phyloP scores from a whole-genome alignment of 2,888 invertebrate genomes.

The Amiota minor region DNA sequence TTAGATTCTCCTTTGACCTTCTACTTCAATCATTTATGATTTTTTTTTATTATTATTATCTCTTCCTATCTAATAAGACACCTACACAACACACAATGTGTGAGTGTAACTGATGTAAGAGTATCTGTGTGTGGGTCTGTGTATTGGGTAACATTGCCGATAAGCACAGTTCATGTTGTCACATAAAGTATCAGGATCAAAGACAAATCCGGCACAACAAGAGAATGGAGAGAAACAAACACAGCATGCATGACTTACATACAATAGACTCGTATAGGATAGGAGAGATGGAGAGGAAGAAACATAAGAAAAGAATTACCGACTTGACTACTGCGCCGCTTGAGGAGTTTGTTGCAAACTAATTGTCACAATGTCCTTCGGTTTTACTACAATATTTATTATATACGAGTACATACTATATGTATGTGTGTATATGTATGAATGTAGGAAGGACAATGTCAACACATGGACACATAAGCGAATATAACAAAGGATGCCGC shows the following conservation, averaged over 20 bases:
- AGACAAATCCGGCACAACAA: slow-evolving; percentile 33
- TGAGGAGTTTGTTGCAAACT: slow-evolving; percentile 29
- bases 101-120: neutral
- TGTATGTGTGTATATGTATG: neutral
- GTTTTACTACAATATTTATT: slow-evolving; percentile 52
- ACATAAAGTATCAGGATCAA: slow-evolving; percentile 60
- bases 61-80: neutral
- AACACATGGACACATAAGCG: slow-evolving; percentile 2
- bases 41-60: too few species aligned
- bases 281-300: neutral
- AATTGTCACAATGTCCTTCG: slow-evolving; percentile 64
- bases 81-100: slow-evolving; percentile 30
- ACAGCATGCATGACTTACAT: slow-evolving; percentile 57
- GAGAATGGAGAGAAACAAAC: slow-evolving; percentile 26
- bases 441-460: neutral
- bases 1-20: slow-evolving; percentile 18
- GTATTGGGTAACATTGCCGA: slow-evolving; percentile 18
- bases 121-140: slow-evolving; percentile 39
- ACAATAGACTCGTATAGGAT: slow-evolving; percentile 32
- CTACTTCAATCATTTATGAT: neutral
- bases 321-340: slow-evolving; percentile 18
- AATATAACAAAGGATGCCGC: slow-evolving; percentile 27
- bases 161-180: slow-evolving; percentile 50
- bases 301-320: neutral
- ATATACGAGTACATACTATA: slow-evolving; percentile 34